Percentiles rank a stretch among this genome's conserved stretches.
Conservation (phyloP, 2,797 vertebrate species). For the Cirrhinus mrigala region DNA sequence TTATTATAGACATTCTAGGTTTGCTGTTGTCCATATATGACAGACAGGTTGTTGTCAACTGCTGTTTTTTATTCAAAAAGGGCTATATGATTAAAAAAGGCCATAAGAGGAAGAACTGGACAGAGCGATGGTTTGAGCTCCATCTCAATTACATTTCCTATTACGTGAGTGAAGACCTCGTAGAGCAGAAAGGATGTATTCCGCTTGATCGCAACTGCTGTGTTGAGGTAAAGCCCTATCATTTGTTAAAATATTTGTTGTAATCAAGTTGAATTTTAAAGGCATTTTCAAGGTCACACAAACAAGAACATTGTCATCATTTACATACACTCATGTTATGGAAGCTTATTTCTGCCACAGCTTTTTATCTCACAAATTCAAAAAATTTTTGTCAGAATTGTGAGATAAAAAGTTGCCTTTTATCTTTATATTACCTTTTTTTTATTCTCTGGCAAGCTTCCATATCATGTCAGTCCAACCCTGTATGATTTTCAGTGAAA, state of each 20-base stretch:
- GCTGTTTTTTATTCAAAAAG: conserved; percentile 67
- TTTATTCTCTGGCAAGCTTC: neutral
- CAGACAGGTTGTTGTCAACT: neutral
- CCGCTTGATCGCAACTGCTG: conserved; percentile 86
- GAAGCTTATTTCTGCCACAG: neutral
- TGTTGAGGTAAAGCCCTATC: conserved; percentile 84
- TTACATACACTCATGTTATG: neutral
- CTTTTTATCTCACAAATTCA: neutral
- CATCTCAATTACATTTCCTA: conserved; percentile 89
- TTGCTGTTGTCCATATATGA: neutral
- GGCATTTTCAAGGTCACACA: neutral
- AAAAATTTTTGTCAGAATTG: neutral
- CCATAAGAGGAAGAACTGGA: conserved; percentile 98
- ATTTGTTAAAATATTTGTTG: neutral
- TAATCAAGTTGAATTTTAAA: neutral
- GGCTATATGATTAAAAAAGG: conserved; percentile 98
- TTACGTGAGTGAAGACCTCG: conserved; percentile 90
- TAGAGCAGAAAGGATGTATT: conserved; percentile 93
- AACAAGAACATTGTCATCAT: neutral
- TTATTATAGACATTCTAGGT: too few relatives aligned
- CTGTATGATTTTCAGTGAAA: neutral
- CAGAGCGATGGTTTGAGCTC: conserved; percentile 95
- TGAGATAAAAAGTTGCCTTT: neutral
- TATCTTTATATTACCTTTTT: neutral
- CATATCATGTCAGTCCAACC: neutral